Evolutionary conservation across 2,888 invertebrate genomes (phyloP).

Genomic region (Apamea anceps): DNA sequence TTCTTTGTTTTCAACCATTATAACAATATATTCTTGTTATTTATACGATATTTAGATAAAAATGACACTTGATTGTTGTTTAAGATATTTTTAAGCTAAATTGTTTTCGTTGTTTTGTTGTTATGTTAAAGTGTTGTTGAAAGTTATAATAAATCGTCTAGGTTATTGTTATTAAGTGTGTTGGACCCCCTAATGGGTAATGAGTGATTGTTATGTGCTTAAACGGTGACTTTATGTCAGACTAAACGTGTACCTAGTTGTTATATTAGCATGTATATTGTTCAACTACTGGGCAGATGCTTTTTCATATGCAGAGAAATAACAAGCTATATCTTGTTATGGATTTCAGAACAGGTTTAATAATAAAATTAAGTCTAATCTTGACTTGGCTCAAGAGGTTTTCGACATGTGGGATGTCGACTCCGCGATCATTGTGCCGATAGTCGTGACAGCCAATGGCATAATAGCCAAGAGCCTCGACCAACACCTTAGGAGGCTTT

Average conservation of each 20-base stretch:
- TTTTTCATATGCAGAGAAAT: background rate
- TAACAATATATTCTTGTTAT: slow-evolving; percentile 53
- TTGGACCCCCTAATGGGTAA: slow-evolving; percentile 43
- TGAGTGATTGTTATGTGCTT: slow-evolving; percentile 14
- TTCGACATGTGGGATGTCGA: no score
- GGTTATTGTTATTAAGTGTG: slow-evolving; percentile 47
- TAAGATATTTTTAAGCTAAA: slow-evolving; percentile 39
- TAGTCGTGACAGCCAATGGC: no score
- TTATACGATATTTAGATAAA: slow-evolving; percentile 51
- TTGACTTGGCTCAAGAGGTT: no score
- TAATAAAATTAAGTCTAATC: no score
- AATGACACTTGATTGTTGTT: slow-evolving; percentile 54
- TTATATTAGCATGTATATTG: background rate
- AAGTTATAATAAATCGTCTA: slow-evolving; percentile 46
- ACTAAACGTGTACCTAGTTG: background rate
- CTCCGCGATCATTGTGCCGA: no score
- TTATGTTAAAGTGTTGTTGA: slow-evolving; percentile 44
- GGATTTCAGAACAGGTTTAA: background rate
- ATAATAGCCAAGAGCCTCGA: no score
- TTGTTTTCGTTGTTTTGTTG: slow-evolving; percentile 39
- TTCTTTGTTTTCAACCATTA: slow-evolving; percentile 67
- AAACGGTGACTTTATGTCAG: background rate
- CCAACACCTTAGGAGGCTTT: no score
- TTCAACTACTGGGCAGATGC: background rate
- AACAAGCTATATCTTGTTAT: background rate